phyloP scores from a whole-genome alignment of 2,888 invertebrate genomes.

The Agelastica alni region DNA sequence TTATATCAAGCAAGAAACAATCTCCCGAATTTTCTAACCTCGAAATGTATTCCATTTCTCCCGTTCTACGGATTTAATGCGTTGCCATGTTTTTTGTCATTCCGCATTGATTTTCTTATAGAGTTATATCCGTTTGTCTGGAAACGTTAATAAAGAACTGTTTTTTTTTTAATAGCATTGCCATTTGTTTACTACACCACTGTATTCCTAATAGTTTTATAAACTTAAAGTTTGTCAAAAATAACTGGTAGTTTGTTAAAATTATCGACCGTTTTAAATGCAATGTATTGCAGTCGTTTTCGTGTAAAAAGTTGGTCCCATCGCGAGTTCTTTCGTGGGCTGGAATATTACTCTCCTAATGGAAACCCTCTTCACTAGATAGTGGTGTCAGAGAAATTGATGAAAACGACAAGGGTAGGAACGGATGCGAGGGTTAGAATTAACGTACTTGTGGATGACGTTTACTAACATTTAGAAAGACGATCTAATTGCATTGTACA shows the following conservation, averaged over 20 bases:
- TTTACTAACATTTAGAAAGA: slow-evolving; percentile 6
- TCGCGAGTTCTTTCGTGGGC: too few species aligned
- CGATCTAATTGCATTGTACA: too few species aligned
- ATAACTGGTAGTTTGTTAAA: too few species aligned
- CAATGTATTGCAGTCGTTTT: too few species aligned
- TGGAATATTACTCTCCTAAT: slow-evolving; percentile 40
- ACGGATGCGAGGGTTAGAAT: slow-evolving; percentile 13
- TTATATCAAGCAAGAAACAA: neutral
- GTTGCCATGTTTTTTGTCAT: slow-evolving; percentile 18
- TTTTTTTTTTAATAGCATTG: too few species aligned
- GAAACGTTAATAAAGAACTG: too few species aligned
- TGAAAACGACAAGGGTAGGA: slow-evolving; percentile 26
- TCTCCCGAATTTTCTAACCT: slow-evolving; percentile 10
- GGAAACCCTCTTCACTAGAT: slow-evolving; percentile 42
- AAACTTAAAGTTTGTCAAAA: too few species aligned
- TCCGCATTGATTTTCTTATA: slow-evolving; percentile 37
- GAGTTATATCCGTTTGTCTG: too few species aligned
- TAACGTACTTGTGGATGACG: slow-evolving; percentile 13
- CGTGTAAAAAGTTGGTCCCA: too few species aligned
- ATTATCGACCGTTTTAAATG: too few species aligned
- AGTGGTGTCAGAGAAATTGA: slow-evolving; percentile 40
- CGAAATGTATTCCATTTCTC: slow-evolving; percentile 13
- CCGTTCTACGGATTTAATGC: slow-evolving; percentile 17
- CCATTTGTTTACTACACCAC: too few species aligned
- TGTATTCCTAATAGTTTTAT: too few species aligned